These are phyloP conservation scores for Megamerina dolium DNA, from an alignment of 2,888 invertebrate species.

Conservation along the genomic window DNA sequence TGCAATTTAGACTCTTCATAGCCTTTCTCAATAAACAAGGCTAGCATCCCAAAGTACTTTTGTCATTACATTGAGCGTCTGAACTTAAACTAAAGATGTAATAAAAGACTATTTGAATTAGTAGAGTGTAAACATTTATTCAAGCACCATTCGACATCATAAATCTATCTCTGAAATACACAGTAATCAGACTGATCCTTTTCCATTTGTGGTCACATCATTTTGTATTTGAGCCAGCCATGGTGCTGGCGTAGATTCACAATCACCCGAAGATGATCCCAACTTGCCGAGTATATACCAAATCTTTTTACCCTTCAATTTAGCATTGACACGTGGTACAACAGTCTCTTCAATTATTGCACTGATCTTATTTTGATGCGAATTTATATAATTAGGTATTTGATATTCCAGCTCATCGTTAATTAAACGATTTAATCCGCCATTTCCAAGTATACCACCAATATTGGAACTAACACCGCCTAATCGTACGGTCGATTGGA, in stretches of 20 bases:
- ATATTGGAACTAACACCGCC: slow-evolving; percentile 35
- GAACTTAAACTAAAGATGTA: too few relatives aligned
- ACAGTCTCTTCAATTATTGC: slow-evolving; percentile 25
- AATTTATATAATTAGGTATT: slow-evolving; percentile 32
- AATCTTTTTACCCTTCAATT: slow-evolving; percentile 36
- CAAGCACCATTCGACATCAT: too few relatives aligned
- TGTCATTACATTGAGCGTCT: too few relatives aligned
- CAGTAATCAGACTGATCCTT: too few relatives aligned
- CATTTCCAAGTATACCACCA: slow-evolving; percentile 39
- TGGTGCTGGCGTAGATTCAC: slow-evolving; percentile 35
- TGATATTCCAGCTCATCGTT: slow-evolving; percentile 33
- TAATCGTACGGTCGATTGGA: slow-evolving; percentile 29
- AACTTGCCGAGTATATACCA: slow-evolving; percentile 31
- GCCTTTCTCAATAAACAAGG: too few relatives aligned
- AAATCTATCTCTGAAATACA: too few relatives aligned
- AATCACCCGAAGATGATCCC: slow-evolving; percentile 17
- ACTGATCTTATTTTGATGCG: slow-evolving; percentile 33
- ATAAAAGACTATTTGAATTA: too few relatives aligned
- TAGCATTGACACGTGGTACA: slow-evolving; percentile 32
- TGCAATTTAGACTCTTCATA: too few relatives aligned
- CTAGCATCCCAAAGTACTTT: too few relatives aligned
- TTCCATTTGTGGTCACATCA: too few relatives aligned
- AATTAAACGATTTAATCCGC: slow-evolving; percentile 29
- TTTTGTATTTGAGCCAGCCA: too few relatives aligned
- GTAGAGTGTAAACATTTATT: too few relatives aligned